Evolutionary conservation across 2,113 vertebrate genomes (phyloP).

Genomic region (Mellivora capensis): DNA sequence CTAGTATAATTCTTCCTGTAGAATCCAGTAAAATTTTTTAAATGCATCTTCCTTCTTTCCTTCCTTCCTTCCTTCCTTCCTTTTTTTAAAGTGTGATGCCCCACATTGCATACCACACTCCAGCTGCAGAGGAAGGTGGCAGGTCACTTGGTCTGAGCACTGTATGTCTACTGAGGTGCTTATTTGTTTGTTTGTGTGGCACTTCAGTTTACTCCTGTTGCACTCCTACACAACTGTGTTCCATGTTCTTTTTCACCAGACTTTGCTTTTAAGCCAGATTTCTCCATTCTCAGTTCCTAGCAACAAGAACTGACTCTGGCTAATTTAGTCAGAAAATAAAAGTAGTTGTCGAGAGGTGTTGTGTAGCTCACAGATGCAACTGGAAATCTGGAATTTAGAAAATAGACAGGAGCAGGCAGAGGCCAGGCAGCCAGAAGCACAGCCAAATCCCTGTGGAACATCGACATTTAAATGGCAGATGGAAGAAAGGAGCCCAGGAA

Average conservation of each 20-base stretch:
- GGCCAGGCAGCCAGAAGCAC: slow-evolving; percentile 49
- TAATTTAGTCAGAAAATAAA: slow-evolving; percentile 52
- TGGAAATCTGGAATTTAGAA: slow-evolving; percentile 54
- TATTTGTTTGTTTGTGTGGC: not conserved
- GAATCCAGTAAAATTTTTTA: not conserved
- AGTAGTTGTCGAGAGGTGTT: slow-evolving; percentile 57
- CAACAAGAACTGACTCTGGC: slow-evolving; percentile 27
- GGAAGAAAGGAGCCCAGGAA: not conserved
- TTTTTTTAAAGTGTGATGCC: not conserved
- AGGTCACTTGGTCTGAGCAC: not conserved
- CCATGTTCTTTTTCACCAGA: not conserved
- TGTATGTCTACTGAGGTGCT: not conserved
- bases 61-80: not conserved
- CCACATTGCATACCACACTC: not conserved
- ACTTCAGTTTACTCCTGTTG: not conserved
- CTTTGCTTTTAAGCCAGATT: slow-evolving; percentile 4
- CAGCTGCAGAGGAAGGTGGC: not conserved
- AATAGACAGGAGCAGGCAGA: slow-evolving; percentile 9
- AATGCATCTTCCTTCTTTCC: not conserved
- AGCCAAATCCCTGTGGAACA: slow-evolving; percentile 41
- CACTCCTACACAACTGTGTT: not conserved
- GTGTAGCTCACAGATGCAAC: slow-evolving; percentile 52
- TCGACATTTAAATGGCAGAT: slow-evolving; percentile 52
- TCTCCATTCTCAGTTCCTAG: slow-evolving; percentile 12
- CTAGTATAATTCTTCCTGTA: not conserved